These are phyloP conservation scores for Mimachlamys varia DNA, from an alignment of 2,888 invertebrate species.

Conservation along the genomic window DNA sequence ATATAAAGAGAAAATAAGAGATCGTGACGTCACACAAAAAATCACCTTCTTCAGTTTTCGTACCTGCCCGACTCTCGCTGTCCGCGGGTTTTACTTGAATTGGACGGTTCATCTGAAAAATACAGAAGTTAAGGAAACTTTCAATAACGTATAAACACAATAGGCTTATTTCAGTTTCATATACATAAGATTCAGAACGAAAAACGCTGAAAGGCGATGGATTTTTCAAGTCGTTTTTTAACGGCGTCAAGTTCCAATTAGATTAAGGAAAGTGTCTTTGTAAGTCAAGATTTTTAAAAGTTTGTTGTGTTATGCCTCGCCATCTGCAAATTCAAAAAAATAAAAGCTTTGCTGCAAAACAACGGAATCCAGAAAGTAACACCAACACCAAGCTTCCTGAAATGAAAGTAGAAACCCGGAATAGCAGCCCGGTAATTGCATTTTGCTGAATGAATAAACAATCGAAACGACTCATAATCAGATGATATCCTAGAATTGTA, in stretches of 20 bases:
- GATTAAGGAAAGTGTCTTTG: too few species aligned
- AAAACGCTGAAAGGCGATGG: too few species aligned
- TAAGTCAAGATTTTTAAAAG: too few species aligned
- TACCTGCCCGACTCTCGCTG: constrained; percentile 98
- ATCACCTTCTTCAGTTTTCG: constrained; percentile 81
- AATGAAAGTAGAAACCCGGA: not conserved
- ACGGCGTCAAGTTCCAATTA: too few species aligned
- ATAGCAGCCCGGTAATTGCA: not conserved
- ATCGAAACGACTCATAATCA: not conserved
- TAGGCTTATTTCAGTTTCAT: not conserved
- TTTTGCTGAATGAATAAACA: not conserved
- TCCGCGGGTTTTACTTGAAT: constrained; percentile 99
- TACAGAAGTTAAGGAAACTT: not conserved
- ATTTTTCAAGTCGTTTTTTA: too few species aligned
- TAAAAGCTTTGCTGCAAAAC: too few species aligned
- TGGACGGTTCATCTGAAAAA: constrained; percentile 97
- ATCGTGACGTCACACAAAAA: constrained; percentile 1
- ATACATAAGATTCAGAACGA: too few species aligned
- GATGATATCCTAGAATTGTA: not conserved
- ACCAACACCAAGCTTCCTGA: not conserved
- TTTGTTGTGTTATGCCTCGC: too few species aligned
- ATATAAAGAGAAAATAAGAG: not conserved
- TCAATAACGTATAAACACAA: not conserved
- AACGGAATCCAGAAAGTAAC: not conserved
- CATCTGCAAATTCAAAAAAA: too few species aligned